Conservation (phyloP, 2,797 vertebrate species). For the Benthosema pterotum region DNA sequence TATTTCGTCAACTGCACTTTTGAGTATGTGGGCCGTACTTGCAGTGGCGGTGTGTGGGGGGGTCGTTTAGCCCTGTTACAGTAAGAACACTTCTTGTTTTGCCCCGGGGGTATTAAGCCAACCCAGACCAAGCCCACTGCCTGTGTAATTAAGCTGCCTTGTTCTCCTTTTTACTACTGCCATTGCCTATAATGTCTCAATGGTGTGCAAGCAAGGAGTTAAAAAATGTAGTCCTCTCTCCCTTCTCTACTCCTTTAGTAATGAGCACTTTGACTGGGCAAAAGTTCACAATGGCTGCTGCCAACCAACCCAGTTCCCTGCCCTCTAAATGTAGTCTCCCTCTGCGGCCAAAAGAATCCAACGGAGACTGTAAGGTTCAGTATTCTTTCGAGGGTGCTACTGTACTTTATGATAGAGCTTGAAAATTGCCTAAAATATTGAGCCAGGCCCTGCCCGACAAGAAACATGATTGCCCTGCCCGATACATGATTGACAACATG, state of each 20-base stretch:
- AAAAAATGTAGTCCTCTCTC: conserved; percentile 26
- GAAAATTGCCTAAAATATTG: no score
- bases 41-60: not conserved
- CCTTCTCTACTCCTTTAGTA: conserved; percentile 52
- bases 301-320: conserved; percentile 44
- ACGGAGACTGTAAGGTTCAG: conserved; percentile 19
- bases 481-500: no score
- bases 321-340: conserved; percentile 43
- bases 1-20: no score
- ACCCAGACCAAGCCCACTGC: conserved; percentile 40
- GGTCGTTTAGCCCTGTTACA: conserved; percentile 12
- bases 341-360: conserved; percentile 37
- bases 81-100: conserved; percentile 5
- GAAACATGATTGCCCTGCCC: no score
- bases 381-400: conserved; percentile 25
- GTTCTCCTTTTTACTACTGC: conserved; percentile 42
- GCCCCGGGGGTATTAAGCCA: conserved; percentile 11
- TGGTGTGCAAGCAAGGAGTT: conserved; percentile 53
- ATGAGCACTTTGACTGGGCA: conserved; percentile 47
- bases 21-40: no score
- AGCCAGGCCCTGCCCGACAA: conserved; percentile 31
- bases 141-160: conserved; percentile 51
- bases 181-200: conserved; percentile 32
- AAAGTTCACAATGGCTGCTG: conserved; percentile 44
- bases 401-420: conserved; percentile 44